A percentile compares a stretch with the other conserved stretches of the same genome.
phyloP scores from a whole-genome alignment of 2,113 vertebrate genomes.

The Elaphurus davidianus region DNA sequence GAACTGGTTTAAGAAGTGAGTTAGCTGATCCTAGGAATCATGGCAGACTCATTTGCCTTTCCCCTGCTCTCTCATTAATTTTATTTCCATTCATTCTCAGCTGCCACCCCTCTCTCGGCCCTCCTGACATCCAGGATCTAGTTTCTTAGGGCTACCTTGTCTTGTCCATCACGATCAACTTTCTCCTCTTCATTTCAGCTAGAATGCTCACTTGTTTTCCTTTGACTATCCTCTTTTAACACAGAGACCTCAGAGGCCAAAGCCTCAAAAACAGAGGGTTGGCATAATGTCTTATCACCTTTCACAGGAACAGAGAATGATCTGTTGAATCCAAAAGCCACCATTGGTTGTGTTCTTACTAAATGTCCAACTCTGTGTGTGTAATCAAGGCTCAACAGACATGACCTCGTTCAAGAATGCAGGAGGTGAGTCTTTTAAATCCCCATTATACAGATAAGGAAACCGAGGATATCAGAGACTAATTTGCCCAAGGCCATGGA shows the following conservation, averaged over 20 bases:
- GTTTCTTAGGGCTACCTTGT: neutral
- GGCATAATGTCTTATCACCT: neutral
- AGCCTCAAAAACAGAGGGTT: neutral
- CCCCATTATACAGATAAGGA: neutral
- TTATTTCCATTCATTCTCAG: neutral
- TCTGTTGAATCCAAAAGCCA: neutral
- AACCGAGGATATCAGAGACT: neutral
- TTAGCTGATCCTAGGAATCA: neutral
- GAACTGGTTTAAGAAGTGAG: neutral
- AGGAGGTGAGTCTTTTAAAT: neutral
- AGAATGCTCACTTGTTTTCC: conserved; percentile 25
- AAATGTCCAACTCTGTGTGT: neutral
- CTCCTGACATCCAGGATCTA: neutral
- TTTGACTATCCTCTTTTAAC: neutral
- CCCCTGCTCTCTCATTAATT: neutral
- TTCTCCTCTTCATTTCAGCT: neutral
- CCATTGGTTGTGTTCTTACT: neutral
- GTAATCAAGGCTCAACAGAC: neutral
- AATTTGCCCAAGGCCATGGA: neutral
- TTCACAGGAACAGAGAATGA: neutral
- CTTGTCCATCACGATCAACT: neutral
- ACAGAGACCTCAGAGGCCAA: neutral
- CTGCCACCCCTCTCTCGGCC: neutral
- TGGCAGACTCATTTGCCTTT: neutral
- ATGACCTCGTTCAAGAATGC: neutral